Percentiles rank a stretch among this genome's conserved stretches.
These are phyloP conservation scores for Stenurella melanura DNA, from an alignment of 2,888 invertebrate genomes.

Conservation along the genomic window DNA sequence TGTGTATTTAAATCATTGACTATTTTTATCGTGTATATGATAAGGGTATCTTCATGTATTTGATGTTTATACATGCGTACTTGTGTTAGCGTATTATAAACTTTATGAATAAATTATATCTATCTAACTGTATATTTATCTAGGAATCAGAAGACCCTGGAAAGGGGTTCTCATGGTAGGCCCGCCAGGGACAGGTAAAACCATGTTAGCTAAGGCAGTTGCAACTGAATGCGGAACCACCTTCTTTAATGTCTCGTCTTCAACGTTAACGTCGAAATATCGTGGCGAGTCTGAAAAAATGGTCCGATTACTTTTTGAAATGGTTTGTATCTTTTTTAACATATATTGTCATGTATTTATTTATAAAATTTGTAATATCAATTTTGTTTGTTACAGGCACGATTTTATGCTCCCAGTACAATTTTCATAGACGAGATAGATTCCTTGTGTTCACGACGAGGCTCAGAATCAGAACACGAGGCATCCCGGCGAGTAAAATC, in stretches of 20 bases:
- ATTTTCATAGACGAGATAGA: slow-evolving; percentile 99
- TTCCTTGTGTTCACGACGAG: slow-evolving; percentile 95
- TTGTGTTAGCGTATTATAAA: neutral
- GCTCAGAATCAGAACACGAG: slow-evolving; percentile 97
- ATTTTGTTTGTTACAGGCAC: slow-evolving; percentile 79
- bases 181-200: slow-evolving; percentile 95
- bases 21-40: no score
- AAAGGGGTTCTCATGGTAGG: slow-evolving; percentile 97
- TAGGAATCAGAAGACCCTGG: slow-evolving; percentile 96
- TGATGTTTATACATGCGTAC: no score
- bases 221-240: slow-evolving; percentile 99
- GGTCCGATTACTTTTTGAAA: slow-evolving; percentile 96
- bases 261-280: slow-evolving; percentile 98
- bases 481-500: slow-evolving; percentile 97
- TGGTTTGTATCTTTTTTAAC: slow-evolving; percentile 78
- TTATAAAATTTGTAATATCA: neutral
- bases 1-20: no score
- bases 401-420: slow-evolving; percentile 98
- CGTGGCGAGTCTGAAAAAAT: slow-evolving; percentile 99
- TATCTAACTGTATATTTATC: no score
- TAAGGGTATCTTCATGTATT: no score
- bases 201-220: slow-evolving; percentile 97
- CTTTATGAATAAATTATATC: no score
- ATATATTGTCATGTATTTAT: neutral
- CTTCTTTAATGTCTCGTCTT: slow-evolving; percentile 97